A percentile compares a stretch with the other conserved stretches of the same genome.
Evolutionary conservation across 2,797 vertebrate genomes (phyloP).

Genomic region (Premnoplex brunnescens): DNA sequence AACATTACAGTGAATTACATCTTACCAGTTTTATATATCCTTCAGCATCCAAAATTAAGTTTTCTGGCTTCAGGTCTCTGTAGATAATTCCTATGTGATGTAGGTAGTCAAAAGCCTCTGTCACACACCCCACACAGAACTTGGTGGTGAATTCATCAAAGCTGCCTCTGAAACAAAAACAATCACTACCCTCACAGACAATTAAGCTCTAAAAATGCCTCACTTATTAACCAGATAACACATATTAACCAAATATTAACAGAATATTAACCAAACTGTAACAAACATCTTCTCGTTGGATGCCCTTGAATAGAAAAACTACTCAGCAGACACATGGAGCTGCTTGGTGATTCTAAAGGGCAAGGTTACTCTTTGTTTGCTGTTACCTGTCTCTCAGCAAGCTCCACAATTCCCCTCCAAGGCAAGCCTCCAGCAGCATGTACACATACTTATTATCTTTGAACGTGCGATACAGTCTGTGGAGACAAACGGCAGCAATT

Average conservation of each 20-base stretch:
- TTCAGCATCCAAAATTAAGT: slow-evolving; percentile 90
- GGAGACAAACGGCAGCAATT: not conserved
- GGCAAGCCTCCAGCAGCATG: slow-evolving; percentile 93
- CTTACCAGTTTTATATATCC: slow-evolving; percentile 94
- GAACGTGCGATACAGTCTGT: slow-evolving; percentile 90
- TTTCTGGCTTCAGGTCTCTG: slow-evolving; percentile 95
- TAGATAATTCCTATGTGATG: slow-evolving; percentile 89
- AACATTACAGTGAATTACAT: not conserved
- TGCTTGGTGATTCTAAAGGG: not conserved
- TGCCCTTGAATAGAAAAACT: not conserved
- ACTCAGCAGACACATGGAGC: not conserved
- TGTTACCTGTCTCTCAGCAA: slow-evolving; percentile 90
- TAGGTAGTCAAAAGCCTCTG: slow-evolving; percentile 92
- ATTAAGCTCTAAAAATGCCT: not conserved
- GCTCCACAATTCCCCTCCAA: slow-evolving; percentile 94
- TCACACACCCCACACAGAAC: slow-evolving; percentile 93
- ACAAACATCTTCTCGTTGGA: not conserved
- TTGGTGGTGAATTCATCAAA: slow-evolving; percentile 89
- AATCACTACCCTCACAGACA: not conserved
- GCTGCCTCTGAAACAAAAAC: slow-evolving; percentile 81
- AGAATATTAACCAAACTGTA: not conserved
- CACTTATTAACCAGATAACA: not conserved
- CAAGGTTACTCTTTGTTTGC: not conserved
- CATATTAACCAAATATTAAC: not conserved
- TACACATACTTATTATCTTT: slow-evolving; percentile 92